Base-by-base conservation (phyloP, 2,888 invertebrate genomes). In the Parnassius glacialis region DNA sequence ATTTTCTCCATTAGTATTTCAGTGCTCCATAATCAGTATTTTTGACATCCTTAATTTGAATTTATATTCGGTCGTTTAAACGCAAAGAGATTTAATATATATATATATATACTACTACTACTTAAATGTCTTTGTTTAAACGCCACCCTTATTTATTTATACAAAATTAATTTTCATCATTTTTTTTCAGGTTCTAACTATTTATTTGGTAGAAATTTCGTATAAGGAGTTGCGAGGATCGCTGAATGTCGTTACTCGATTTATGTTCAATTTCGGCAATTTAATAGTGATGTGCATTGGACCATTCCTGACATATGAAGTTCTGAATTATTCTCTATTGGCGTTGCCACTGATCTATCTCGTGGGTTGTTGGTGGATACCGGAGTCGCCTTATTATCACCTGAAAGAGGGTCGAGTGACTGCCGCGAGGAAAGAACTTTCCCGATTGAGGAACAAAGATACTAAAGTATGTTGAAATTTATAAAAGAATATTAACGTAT, bases 371-470 rank as follows among this genome's bases (percentile, higher is more conserved):
- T 78, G 83, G 62, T 92, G 92, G 81, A 92, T 93, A 74, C 94
- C 94, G 0, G 94, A 94, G 70, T 92, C 93, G 0, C 94, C 94
- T 0, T 93, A 93, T 69, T 93, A 84, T 68, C 79, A 93, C 48
- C 72, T 94, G 45, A 93, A 92, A 76, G 87, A 85, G 61, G 87
- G 89, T 1, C 80, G 84, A n/a, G 79, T 87, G 1, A 82, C 84
- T 2, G 76, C 81, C 0, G 93, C 93, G 0, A 85, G 79, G 64
- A 75, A 74, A 5, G 86, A 79, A n/a, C 68, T 93, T 34, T 72
- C 67, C 58, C 79, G 71, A 50, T 71, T 93, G 10, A 85, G 84
- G 59, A 88, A 75, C 50, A 78, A 82, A 20, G 59, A 62, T 25
- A 55, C 54, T 25, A 56, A 59, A 12, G 65, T 61, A 45, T 58